These are phyloP conservation scores for Leuctra nigra DNA, from an alignment of 2,888 invertebrate species.

Conservation along the genomic window DNA sequence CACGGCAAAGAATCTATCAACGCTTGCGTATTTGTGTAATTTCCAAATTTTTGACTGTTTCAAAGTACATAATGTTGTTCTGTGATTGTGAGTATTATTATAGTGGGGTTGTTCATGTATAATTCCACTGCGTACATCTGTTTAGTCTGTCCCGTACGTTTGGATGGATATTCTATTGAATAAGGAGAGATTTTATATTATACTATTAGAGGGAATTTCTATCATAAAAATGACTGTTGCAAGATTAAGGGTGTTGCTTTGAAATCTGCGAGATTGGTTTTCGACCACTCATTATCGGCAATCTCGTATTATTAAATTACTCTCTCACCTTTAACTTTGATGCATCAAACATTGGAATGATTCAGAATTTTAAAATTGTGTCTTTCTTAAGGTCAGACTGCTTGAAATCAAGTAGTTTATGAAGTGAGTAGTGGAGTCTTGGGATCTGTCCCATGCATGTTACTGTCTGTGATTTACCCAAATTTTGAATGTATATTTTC, in stretches of 20 bases:
- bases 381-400: conserved; percentile 28
- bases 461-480: conserved; percentile 52
- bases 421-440: conserved; percentile 24
- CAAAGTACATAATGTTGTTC: conserved; percentile 25
- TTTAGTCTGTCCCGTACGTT: conserved; percentile 19
- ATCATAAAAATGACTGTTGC: no score
- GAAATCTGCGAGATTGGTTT: no score
- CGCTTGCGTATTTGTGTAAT: conserved; percentile 20
- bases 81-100: conserved; percentile 19
- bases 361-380: no score
- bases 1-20: no score
- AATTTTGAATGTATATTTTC: conserved; percentile 54
- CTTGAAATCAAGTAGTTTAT: conserved; percentile 25
- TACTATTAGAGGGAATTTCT: no score
- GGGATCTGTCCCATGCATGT: conserved; percentile 31
- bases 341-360: no score
- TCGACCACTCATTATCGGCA: no score
- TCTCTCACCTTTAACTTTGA: no score
- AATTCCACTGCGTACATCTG: conserved; percentile 23
- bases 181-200: no score
- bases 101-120: conserved; percentile 20
- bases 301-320: no score
- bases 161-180: no score
- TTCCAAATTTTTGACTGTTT: conserved; percentile 23
- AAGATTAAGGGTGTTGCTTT: no score